Evolutionary conservation across 2,888 invertebrate genomes (phyloP).

Genomic region (Habroteleia sp.): DNA sequence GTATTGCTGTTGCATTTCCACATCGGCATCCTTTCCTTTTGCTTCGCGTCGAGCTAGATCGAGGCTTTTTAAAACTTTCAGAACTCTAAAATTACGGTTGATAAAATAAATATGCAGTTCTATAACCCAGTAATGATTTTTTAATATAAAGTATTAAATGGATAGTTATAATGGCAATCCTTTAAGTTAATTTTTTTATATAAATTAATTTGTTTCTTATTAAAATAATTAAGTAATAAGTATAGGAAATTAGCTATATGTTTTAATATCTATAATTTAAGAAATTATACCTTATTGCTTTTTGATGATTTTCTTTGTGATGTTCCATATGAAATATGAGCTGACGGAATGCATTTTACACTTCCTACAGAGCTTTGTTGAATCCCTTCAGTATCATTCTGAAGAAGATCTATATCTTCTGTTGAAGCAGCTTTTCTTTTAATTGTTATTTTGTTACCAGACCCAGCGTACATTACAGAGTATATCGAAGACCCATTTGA

Average conservation of each 20-base stretch:
- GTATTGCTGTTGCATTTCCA: constrained; percentile 93
- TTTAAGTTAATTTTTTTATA: too few relatives aligned
- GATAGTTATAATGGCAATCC: too few relatives aligned
- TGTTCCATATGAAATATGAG: constrained; percentile 76
- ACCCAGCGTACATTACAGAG: constrained; percentile 90
- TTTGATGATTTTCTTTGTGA: constrained; percentile 78
- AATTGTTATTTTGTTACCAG: constrained; percentile 91
- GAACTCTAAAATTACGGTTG: constrained; percentile 76
- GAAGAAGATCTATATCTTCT: constrained; percentile 80
- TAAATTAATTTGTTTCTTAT: too few relatives aligned
- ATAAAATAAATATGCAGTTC: background rate
- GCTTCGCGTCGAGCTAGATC: constrained; percentile 78
- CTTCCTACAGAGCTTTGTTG: constrained; percentile 76
- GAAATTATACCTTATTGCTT: constrained; percentile 79
- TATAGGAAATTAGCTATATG: too few relatives aligned
- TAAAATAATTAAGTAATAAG: too few relatives aligned
- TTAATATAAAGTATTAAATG: too few relatives aligned
- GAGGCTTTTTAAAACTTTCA: constrained; percentile 82
- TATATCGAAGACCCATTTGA: constrained; percentile 85
- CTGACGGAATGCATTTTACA: constrained; percentile 78
- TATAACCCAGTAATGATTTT: too few relatives aligned
- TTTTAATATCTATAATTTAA: too few relatives aligned
- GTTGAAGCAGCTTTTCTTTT: constrained; percentile 86
- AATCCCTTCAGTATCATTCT: constrained; percentile 52
- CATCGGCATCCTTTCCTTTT: constrained; percentile 92